Conservation (phyloP, 2,113 vertebrate genomes). For the Cyanoderma ruficeps region DNA sequence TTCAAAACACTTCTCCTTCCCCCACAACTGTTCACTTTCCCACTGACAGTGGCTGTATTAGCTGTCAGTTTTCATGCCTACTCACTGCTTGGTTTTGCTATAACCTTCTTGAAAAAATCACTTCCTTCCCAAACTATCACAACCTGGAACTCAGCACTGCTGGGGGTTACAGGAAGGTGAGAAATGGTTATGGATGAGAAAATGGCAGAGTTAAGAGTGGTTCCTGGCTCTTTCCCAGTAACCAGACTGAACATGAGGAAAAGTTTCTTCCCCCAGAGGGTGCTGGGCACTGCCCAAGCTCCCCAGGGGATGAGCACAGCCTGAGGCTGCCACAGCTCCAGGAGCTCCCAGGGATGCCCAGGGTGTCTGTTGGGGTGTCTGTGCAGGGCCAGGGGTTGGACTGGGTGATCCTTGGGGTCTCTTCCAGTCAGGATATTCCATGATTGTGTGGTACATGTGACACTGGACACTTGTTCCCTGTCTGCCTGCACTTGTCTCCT, state of each 20-base stretch:
- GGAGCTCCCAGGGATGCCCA: background rate
- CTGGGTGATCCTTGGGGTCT: rapidly evolving
- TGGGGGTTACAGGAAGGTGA: background rate
- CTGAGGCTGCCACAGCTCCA: background rate
- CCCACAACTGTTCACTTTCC: background rate
- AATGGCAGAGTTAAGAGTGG: background rate
- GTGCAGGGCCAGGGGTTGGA: rapidly evolving
- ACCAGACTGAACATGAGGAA: rapidly evolving
- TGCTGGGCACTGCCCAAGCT: background rate
- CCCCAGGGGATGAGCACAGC: background rate
- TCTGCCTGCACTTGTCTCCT: background rate
- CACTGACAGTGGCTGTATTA: background rate
- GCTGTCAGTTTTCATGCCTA: background rate
- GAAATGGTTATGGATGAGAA: background rate
- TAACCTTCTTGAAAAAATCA: background rate
- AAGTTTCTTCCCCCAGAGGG: background rate
- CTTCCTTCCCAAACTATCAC: background rate
- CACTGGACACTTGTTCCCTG: background rate
- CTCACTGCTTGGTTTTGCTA: background rate
- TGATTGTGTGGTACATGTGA: background rate
- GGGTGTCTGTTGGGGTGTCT: background rate
- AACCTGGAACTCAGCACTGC: background rate
- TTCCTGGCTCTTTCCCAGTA: background rate
- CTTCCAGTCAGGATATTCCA: background rate
- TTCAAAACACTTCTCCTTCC: background rate